Base-by-base conservation (phyloP, 2,797 vertebrate genomes). In the Tamandua tetradactyla region DNA sequence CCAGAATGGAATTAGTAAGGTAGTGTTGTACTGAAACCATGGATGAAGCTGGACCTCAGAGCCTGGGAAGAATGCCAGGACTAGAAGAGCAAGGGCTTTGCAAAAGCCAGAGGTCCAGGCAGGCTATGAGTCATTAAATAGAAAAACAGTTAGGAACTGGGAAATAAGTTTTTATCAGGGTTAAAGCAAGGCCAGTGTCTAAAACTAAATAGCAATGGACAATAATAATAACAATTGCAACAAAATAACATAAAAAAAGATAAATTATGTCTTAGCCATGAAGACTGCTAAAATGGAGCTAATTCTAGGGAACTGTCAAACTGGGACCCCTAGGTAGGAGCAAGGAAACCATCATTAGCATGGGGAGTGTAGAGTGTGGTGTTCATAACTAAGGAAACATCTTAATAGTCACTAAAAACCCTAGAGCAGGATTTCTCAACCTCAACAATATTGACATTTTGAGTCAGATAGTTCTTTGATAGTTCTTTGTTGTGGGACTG, bases 101-200 rank as follows among this genome's bases (percentile, higher is more conserved):
- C 84, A 95, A 92, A 96, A 96, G 74, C 57, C 78, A 95, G 95
- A 97, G 84, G 55, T 95, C 61, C 81, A 94, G 84, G 91, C 44
- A 91, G 87, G 35, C 81, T 89, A 22, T 92, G 95, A 96, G 92
- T 96, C 84, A 94, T 96, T 94, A 96, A 94, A 76, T 52, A 94
- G 78, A 75, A 25, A 95, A 93, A 55, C 57, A 94, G 76, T 96
- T 87, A 93, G 44, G 35, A 96, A 90, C 44, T 87, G 86, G 84
- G 89, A 94, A 96, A 94, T 96, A 75, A 87, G 52, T 78, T 91
- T 97, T 74, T 89, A 89, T 37, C 85, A 75, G 32, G 91, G 85
- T 95, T 95, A 95, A 94, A 89, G 57, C 30, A 94, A 96, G 84
- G 84, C 44, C 87, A 95, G 25, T 78, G 81, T 97, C 84, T 94